Evolutionary conservation across 2,888 invertebrate genomes (phyloP).

Genomic region (Bellardia pandia): DNA sequence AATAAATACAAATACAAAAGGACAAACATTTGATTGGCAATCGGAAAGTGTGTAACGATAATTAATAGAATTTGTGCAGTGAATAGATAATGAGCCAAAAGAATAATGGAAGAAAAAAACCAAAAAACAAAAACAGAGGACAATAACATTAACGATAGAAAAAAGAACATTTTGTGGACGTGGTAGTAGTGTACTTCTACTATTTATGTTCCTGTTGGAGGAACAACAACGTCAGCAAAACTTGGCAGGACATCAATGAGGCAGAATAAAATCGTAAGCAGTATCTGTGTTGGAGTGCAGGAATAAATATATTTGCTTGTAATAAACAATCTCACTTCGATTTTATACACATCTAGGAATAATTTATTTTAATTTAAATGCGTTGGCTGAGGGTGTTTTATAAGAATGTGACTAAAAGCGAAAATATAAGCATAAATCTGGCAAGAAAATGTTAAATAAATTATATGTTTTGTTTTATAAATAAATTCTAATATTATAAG

Average conservation of each 20-base stretch:
- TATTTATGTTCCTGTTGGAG: background rate
- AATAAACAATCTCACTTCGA: conserved; percentile 8
- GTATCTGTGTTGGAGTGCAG: background rate
- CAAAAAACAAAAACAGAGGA: conserved; percentile 33
- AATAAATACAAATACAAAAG: conserved; percentile 73
- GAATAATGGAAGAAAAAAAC: conserved; percentile 4
- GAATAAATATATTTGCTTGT: conserved; percentile 7
- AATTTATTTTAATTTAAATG: conserved; percentile 22
- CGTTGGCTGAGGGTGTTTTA: background rate
- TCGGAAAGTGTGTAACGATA: conserved; percentile 82
- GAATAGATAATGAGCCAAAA: conserved; percentile 81
- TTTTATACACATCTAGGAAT: background rate
- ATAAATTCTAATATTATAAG: background rate
- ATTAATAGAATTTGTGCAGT: conserved; percentile 83
- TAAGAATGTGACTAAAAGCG: background rate
- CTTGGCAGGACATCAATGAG: conserved; percentile 52
- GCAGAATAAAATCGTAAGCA: conserved; percentile 49
- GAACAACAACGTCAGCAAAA: conserved; percentile 9
- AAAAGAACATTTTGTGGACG: background rate
- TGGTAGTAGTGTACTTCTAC: background rate
- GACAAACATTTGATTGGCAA: conserved; percentile 74
- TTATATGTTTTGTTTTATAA: background rate
- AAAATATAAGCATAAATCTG: background rate
- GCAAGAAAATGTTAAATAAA: background rate
- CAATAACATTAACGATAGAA: conserved; percentile 45